Percentiles rank a stretch among this genome's conserved stretches.
Evolutionary conservation across 2,113 vertebrate species (phyloP).

Genomic region (Archilochus colubris): DNA sequence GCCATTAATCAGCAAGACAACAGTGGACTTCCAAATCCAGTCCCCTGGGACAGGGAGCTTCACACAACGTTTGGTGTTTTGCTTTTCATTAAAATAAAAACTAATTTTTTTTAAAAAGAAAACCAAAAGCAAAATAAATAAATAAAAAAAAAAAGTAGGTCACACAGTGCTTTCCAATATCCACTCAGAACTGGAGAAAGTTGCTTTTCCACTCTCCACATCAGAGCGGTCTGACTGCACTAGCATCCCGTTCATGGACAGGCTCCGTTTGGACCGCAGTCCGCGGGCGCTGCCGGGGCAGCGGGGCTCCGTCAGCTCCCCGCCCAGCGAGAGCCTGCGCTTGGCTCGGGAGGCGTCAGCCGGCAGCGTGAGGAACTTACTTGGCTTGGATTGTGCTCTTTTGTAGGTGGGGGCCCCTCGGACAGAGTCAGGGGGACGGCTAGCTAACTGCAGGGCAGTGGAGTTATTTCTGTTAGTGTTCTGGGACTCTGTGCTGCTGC

Average conservation of each 20-base stretch:
- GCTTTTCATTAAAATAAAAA: slow-evolving; percentile 51
- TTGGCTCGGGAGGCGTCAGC: slow-evolving; percentile 81
- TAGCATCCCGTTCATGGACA: slow-evolving; percentile 91
- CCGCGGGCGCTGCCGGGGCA: slow-evolving; percentile 71
- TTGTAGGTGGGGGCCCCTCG: slow-evolving; percentile 79
- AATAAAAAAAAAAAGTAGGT: slow-evolving; percentile 65
- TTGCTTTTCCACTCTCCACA: slow-evolving; percentile 76
- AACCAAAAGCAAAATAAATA: neutral
- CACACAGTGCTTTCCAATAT: slow-evolving; percentile 94
- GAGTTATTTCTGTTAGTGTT: slow-evolving; percentile 98
- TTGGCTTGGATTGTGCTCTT: slow-evolving; percentile 84
- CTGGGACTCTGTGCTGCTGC: slow-evolving; percentile 81
- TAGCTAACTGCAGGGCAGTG: slow-evolving; percentile 82
- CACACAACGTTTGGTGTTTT: slow-evolving; percentile 56
- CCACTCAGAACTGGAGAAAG: slow-evolving; percentile 88
- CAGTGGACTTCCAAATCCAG: slow-evolving; percentile 73
- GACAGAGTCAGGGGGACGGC: slow-evolving; percentile 38
- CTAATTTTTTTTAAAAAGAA: neutral
- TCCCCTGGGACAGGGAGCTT: slow-evolving; percentile 45
- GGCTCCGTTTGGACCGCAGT: slow-evolving; percentile 85
- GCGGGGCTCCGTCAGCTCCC: slow-evolving; percentile 78
- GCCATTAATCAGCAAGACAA: slow-evolving; percentile 75
- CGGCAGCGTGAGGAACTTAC: slow-evolving; percentile 92
- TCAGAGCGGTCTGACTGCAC: slow-evolving; percentile 73
- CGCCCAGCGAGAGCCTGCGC: slow-evolving; percentile 88